Evolutionary conservation across 2,888 invertebrate genomes (phyloP), one percentile per base, ranked within the genome.

Genomic region (Fabriciana adippe): DNA sequence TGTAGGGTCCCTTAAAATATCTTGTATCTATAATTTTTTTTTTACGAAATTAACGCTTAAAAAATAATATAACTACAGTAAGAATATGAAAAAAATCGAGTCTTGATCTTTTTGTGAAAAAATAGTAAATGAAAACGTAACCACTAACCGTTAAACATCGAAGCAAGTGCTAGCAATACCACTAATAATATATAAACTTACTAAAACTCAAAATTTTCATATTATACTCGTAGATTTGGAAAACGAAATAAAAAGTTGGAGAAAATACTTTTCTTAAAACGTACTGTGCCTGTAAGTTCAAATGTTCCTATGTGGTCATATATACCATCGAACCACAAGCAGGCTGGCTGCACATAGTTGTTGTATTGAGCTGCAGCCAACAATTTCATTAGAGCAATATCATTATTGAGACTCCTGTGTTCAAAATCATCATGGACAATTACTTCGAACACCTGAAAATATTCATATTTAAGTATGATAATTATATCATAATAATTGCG

Each of bases 301-400:
- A 31, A 56, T 5, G 64, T 26, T 18, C 41, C 63, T 15, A 70
- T 16, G 26, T 56, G 64, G n/a, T 67, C 57, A 26, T 54, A 57
- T n/a, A 57, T 55, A 2, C 16, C 56, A 14, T 71, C 60, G 13
- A 45, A 66, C 82, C 81, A 82, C 1, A 81, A 48, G 57, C 80
- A 81, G 3, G 76, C 72, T 61, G 78, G 78, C 65, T 79, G 78
- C n/a, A 79, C 71, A 56, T 74, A 79, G 45, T 75, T 70, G 26
- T 59, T 76, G 51, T 69, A 79, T 6, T 35, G 41, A 1, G 71
- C 76, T 61, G 73, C 71, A 3, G 74, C 70, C 11, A 69, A 64
- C 8, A 79, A 60, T 67, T 76, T 76, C 8, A 81, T 15, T n/a
- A 79, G 41, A 14, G 78, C 74, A 18, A 81, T 75, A 61, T 81